These are phyloP conservation scores for Clarias fuscus DNA, from an alignment of 2,797 vertebrate species.

Conservation along the genomic window DNA sequence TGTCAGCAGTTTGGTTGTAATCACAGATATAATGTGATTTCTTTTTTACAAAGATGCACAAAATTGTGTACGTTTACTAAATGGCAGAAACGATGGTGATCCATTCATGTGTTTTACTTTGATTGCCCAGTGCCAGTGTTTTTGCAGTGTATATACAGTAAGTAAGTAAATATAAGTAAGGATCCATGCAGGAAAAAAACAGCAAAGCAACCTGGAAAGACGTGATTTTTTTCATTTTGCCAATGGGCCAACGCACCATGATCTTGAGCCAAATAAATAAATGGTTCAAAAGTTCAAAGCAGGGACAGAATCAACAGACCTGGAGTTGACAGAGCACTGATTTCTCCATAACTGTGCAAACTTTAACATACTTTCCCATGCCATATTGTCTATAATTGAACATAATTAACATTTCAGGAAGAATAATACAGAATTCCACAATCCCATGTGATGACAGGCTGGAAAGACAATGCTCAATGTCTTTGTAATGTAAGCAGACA, in stretches of 20 bases:
- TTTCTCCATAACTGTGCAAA: neutral
- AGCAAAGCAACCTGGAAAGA: neutral
- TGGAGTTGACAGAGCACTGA: neutral
- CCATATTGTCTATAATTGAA: neutral
- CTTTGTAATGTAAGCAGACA: too few relatives aligned
- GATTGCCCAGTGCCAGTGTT: neutral
- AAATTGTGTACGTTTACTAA: neutral
- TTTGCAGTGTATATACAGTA: neutral
- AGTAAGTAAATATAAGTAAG: too few relatives aligned
- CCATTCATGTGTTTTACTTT: neutral
- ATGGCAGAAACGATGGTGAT: neutral
- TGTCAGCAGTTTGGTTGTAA: neutral
- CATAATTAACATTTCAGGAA: neutral
- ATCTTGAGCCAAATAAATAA: neutral
- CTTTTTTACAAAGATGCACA: neutral
- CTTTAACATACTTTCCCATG: neutral
- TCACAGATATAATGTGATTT: neutral
- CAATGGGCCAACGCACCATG: neutral
- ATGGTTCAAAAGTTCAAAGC: neutral
- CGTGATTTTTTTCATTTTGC: neutral
- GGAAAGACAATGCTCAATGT: too few relatives aligned
- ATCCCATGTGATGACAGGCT: too few relatives aligned
- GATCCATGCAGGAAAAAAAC: neutral
- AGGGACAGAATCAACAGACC: neutral
- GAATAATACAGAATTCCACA: too few relatives aligned